phyloP scores from a whole-genome alignment of 2,113 vertebrate genomes.

The Miniopterus natalensis region DNA sequence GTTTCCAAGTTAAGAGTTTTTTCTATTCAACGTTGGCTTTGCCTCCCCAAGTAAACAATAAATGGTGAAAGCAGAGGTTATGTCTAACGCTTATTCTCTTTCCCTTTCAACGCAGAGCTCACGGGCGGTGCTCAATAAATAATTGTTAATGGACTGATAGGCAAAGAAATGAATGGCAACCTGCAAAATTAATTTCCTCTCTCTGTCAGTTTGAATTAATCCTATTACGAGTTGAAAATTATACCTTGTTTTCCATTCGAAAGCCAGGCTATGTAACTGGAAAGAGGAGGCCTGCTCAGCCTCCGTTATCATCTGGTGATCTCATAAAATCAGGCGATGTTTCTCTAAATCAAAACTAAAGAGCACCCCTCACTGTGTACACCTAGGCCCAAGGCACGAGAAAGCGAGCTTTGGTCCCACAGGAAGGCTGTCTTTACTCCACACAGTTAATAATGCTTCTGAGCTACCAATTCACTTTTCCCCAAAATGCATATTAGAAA shows the following conservation, averaged over 20 bases:
- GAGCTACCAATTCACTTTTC: background rate
- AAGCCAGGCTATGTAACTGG: background rate
- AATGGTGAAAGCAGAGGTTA: background rate
- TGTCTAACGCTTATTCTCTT: background rate
- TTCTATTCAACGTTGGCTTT: background rate
- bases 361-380: background rate
- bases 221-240: slow-evolving; percentile 16
- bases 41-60: slow-evolving; percentile 9
- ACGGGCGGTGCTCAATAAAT: background rate
- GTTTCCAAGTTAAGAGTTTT: background rate
- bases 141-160: slow-evolving; percentile 28
- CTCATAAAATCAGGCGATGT: background rate
- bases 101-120: background rate
- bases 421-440: background rate
- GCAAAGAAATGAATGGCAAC: slow-evolving; percentile 64
- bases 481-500: background rate
- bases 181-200: slow-evolving; percentile 70
- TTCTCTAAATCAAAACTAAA: slow-evolving; percentile 19
- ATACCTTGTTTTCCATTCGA: slow-evolving; percentile 1
- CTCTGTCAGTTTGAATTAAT: slow-evolving; percentile 65
- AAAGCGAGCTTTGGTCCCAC: background rate
- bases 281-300: background rate
- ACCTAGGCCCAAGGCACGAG: background rate
- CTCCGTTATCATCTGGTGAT: background rate
- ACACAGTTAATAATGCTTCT: background rate